Evolutionary conservation across 2,113 vertebrate species (phyloP), one percentile per base, ranked within the genome.

Genomic region (Antennarius striatus): DNA sequence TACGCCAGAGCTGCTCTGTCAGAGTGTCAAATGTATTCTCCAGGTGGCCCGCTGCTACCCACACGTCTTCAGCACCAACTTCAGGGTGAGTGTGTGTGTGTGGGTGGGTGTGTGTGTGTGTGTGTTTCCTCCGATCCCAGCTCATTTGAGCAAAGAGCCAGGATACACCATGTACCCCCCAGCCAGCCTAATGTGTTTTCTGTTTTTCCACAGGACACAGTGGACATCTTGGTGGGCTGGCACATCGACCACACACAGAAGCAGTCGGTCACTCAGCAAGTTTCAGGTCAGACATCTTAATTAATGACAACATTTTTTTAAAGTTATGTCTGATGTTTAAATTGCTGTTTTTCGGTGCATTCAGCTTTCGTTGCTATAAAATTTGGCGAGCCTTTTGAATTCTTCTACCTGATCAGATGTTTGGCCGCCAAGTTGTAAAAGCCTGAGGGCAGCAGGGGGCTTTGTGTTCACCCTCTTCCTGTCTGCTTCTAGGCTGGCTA

Each of bases 171-270:
- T 22, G 22, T 22, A 22, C 22, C 22, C 22, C 22, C 32, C 5
- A 36, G 32, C 32, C 32, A 7, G 32, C 32, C 32, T 36, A 3
- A 36, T 22, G 10, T 57, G 6, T 56, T 66, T 8, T 51, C 3
- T 70, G 11, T 30, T 70, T 47, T 49, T 14, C 39, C 28, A 5
- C 51, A 99, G 98, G 98, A 99, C 90, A 99, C 96, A 0, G 98
- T 99, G 88, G 98, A 99, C 87, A 98, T 99, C 77, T 86, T 99
- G 82, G 98, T 99, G 68, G 98, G 98, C 59, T 99, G 98, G 97
- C 98, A 99, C 84, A 99, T 99, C 60, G 96, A 99, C 90, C 98
- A 98, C 81, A 99, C 98, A 62, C 98, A 99, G 93, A 98, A 95
- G 69, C 93, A 95, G 69, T 91, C 95, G 0, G 89, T 99, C 80